Evolutionary conservation across 1,140 invertebrate genomes (phyloP), one percentile per base, ranked within the genome.

Genomic region (Drosophila tani): DNA sequence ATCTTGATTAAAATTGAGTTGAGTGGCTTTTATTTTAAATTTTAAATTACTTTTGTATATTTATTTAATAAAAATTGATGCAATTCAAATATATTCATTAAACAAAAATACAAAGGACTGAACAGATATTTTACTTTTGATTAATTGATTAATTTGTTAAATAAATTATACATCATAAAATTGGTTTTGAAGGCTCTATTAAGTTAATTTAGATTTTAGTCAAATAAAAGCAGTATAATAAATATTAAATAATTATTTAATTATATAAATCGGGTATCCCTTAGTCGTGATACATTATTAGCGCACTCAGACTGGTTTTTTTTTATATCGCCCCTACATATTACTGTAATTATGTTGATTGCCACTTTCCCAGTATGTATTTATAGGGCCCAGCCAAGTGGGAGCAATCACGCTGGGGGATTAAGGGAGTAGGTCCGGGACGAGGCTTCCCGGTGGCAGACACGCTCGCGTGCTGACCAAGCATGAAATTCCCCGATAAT

Each of bases 281-380:
- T 2, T 5, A 65, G 21, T 70, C 49, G 21, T 1, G 5, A 46
- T 47, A 29, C 12, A 19, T 46, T 6, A 53, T n/a, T 19, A 3
- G n/a, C 15, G 1, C 5, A 0, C 7, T 35, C 6, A 8, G 7
- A 50, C 19, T 51, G 21, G 27, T 29, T 14, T 53, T 76, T 75
- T 76, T 46, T 24, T 24, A 47, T 57, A 47, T 57, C 5, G 59
- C 8, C 46, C 46, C 35, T 63, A 56, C 43, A 64, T 62, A 65
- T 73, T 56, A 59, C 29, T 74, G 71, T 73, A 80, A 80, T 86
- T 80, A 77, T 83, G 64, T 73, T 80, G 64, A 82, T 76, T 87
- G 84, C 66, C 49, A 51, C 56, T 82, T 67, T 63, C 58, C 76
- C 68, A 53, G 49, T 51, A 73, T 67, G 55, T 63, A 60, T 62